Evolutionary conservation across 2,113 vertebrate species (phyloP).

Genomic region (Dasypus novemcinctus): DNA sequence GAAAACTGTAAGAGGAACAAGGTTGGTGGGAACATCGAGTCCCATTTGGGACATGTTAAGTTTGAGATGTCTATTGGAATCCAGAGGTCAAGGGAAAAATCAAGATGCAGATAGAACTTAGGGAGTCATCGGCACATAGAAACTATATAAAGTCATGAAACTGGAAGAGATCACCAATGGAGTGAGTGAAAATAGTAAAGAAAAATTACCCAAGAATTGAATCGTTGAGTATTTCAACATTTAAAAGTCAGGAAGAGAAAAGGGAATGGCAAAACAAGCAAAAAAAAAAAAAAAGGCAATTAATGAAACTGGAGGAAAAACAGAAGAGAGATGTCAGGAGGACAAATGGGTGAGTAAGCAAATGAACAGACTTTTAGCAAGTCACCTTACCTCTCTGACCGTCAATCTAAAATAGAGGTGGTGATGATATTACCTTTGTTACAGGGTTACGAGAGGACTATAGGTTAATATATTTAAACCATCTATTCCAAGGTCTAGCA

Average conservation of each 20-base stretch:
- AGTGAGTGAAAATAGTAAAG: slow-evolving; percentile 25
- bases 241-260: slow-evolving; percentile 30
- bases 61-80: neutral
- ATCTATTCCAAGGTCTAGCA: neutral
- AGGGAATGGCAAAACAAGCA: neutral
- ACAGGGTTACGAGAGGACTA: neutral
- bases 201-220: neutral
- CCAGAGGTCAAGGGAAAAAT: slow-evolving; percentile 20
- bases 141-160: neutral
- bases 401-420: neutral
- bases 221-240: neutral
- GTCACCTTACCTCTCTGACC: neutral
- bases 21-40: neutral
- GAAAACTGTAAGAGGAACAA: neutral
- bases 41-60: neutral
- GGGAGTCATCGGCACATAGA: neutral
- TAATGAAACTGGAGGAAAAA: neutral
- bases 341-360: neutral
- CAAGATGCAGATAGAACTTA: neutral
- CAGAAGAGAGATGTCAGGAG: neutral
- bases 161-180: neutral
- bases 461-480: neutral
- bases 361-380: neutral
- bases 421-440: neutral
- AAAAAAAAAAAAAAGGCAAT: neutral